Conservation (phyloP, 2,888 invertebrate genomes). For the Megaustenia siamemsis region DNA sequence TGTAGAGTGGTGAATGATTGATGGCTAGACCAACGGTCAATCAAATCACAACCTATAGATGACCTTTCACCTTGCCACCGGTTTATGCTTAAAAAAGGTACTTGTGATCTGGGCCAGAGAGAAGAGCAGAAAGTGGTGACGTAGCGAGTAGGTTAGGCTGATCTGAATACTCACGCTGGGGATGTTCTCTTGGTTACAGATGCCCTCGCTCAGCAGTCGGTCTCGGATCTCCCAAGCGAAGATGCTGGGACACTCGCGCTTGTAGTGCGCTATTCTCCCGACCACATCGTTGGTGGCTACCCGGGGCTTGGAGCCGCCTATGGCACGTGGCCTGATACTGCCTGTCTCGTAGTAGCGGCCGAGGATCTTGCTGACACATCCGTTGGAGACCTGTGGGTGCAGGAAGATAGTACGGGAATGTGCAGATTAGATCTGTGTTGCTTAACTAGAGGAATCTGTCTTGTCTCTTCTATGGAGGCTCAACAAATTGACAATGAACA, state of each 20-base stretch:
- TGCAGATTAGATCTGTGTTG: too few species aligned
- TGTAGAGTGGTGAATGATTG: too few species aligned
- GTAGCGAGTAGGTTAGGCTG: neutral
- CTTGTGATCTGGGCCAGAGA: too few species aligned
- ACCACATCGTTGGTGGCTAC: constrained; percentile 97
- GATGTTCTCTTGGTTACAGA: constrained; percentile 88
- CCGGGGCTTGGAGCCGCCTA: constrained; percentile 96
- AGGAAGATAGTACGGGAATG: too few species aligned
- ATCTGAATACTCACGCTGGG: constrained; percentile 95
- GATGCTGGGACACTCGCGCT: constrained; percentile 96
- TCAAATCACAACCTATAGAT: too few species aligned
- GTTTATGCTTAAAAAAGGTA: too few species aligned
- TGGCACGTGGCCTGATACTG: constrained; percentile 95
- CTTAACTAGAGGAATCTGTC: too few species aligned
- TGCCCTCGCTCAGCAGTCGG: constrained; percentile 91
- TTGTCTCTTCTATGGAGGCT: too few species aligned
- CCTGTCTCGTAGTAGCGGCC: constrained; percentile 99
- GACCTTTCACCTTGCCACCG: too few species aligned
- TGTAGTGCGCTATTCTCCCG: constrained; percentile 94
- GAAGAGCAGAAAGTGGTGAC: neutral
- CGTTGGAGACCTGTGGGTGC: constrained; percentile 89
- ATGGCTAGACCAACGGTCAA: too few species aligned
- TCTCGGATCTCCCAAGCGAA: constrained; percentile 98
- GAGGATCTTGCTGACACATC: constrained; percentile 97
- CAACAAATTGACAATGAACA: too few species aligned